phyloP scores from a whole-genome alignment of 35 echinoderm and acorn worm species.

The Stichopus chloronotus region DNA sequence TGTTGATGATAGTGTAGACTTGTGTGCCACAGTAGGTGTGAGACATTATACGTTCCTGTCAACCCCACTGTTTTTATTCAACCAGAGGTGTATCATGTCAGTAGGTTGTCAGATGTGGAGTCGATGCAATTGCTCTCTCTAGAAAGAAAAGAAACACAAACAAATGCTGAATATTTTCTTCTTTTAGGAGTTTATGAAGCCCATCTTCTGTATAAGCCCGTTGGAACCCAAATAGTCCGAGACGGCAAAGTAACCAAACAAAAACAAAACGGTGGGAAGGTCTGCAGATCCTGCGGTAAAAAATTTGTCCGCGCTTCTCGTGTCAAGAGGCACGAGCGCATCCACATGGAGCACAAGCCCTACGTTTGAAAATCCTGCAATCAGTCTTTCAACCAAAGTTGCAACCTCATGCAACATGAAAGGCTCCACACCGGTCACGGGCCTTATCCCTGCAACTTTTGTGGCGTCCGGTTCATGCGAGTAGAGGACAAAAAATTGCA shows the following conservation, averaged over 20 bases:
- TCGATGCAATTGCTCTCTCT: no score
- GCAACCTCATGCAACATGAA: conserved; percentile 1
- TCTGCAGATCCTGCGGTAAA: conserved; percentile 27
- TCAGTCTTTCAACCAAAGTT: neutral
- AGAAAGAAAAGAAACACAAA: neutral
- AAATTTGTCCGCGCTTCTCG: neutral
- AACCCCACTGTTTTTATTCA: no score
- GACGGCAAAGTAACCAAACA: neutral
- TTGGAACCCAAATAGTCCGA: neutral
- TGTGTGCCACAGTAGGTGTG: no score
- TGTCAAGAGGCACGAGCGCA: conserved; percentile 6
- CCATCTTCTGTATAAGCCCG: neutral
- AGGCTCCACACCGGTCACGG: conserved; percentile 34
- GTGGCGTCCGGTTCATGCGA: conserved; percentile 40
- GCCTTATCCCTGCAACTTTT: conserved; percentile 44
- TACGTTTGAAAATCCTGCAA: conserved; percentile 38
- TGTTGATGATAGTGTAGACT: no score
- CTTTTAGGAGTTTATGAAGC: neutral
- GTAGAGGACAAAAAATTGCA: neutral
- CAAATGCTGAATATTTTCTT: neutral
- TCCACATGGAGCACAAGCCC: neutral
- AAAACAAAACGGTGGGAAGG: neutral
- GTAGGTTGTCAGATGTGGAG: no score
- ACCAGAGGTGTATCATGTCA: no score
- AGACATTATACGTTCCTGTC: no score